Percentiles rank a stretch among this genome's conserved stretches.
Evolutionary conservation across 2,797 vertebrate genomes (phyloP).

Genomic region (Thalassophryne amazonica): DNA sequence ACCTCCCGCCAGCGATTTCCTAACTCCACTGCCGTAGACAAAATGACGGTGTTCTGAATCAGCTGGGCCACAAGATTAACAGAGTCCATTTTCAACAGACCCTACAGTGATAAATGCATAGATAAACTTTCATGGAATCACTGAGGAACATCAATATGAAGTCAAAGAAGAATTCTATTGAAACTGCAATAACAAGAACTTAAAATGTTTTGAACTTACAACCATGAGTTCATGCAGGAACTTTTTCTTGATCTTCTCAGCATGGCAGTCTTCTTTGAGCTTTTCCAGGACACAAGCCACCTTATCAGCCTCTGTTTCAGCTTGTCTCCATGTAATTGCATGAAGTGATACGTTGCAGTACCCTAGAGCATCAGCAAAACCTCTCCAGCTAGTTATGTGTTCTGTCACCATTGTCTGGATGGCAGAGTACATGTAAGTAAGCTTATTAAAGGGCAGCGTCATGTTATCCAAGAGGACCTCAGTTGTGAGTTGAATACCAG

Average conservation of each 20-base stretch:
- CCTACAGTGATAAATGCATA: slow-evolving; percentile 70
- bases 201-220: slow-evolving; percentile 73
- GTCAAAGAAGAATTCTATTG: no score
- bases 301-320: slow-evolving; percentile 86
- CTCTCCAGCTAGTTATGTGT: slow-evolving; percentile 86
- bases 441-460: slow-evolving; percentile 87
- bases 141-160: no score
- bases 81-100: slow-evolving; percentile 90
- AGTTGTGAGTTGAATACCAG: slow-evolving; percentile 80
- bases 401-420: slow-evolving; percentile 90
- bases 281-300: slow-evolving; percentile 89
- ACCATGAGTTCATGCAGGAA: slow-evolving; percentile 92
- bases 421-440: slow-evolving; percentile 95
- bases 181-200: no score
- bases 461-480: slow-evolving; percentile 87
- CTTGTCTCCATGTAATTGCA: slow-evolving; percentile 71
- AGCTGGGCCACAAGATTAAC: slow-evolving; percentile 84
- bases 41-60: slow-evolving; percentile 88
- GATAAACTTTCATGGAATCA: background rate
- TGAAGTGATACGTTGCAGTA: slow-evolving; percentile 81
- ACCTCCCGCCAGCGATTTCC: slow-evolving; percentile 91
- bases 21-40: slow-evolving; percentile 94
- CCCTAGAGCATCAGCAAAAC: slow-evolving; percentile 85
- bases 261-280: slow-evolving; percentile 95
- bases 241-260: slow-evolving; percentile 81